Evolutionary conservation across 2,888 invertebrate species (phyloP).

Genomic region (Diplolepis rosae): DNA sequence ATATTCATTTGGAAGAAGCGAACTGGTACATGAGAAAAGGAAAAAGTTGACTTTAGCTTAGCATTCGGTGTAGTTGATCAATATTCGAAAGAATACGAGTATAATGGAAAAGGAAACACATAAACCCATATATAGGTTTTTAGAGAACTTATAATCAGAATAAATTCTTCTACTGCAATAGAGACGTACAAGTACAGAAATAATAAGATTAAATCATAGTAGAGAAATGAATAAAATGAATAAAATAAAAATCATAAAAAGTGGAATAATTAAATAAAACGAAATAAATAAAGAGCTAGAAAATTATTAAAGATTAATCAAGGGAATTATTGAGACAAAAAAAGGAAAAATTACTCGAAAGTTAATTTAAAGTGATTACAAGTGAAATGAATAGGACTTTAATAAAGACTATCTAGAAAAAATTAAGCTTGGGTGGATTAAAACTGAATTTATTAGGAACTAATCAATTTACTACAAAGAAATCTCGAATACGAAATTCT

Average conservation of each 20-base stretch:
- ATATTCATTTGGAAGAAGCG: neutral
- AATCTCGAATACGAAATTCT: neutral
- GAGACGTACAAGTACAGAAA: no score
- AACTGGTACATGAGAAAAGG: neutral
- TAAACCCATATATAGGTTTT: neutral
- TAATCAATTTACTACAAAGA: neutral
- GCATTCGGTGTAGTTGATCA: neutral
- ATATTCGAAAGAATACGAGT: neutral
- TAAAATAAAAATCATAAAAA: neutral
- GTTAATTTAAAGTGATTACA: neutral
- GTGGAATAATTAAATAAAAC: neutral
- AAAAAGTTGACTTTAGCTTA: neutral
- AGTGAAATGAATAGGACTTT: no score
- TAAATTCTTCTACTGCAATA: neutral
- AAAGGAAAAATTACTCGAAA: neutral
- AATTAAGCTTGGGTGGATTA: neutral
- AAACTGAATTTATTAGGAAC: neutral
- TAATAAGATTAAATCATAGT: no score
- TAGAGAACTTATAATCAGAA: constrained; percentile 1
- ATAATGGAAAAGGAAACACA: constrained; percentile 8
- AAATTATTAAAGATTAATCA: neutral
- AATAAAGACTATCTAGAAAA: neutral
- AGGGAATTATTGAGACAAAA: neutral
- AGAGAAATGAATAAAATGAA: no score
- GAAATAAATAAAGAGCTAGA: neutral